Evolutionary conservation across 2,797 vertebrate species (phyloP), one percentile per base, ranked within the genome.

Genomic region (Pseudotriccus pelzelni): DNA sequence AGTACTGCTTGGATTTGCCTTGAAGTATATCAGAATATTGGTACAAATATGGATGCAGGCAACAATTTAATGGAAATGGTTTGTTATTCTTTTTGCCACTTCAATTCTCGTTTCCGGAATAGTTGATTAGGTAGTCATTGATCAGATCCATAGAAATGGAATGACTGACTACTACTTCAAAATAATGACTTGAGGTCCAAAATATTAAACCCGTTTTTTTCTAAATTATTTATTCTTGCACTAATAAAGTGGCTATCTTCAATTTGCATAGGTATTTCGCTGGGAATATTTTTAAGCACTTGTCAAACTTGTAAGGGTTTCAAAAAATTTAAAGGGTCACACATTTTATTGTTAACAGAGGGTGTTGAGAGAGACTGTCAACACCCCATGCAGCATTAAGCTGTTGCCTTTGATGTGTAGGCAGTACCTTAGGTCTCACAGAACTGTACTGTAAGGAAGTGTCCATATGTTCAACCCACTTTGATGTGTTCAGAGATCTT

Each of bases 381-480:
- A 94, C 96, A 95, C 95, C 73, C 69, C 32, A 22, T 1, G 47
- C 36, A 50, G 69, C 85, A 84, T 84, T 94, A 86, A 97, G 89
- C 94, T 94, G 95, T 91, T 96, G 82, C 50, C 79, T 95, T 91
- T 85, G 87, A 80, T 93, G 82, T 81, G 96, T 84, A 94, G 85
- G 93, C 91, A 93, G 94, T 79, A 91, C 95, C 93, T 84, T 89
- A 49, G 95, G 93, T 84, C 94, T 93, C 76, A 21, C 56, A 55
- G 93, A 93, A 79, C 82, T 75, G 46, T 87, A 64, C 72, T 87
- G 75, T 77, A 56, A 85, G 67, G 15, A 14, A 87, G 90, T 46
- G 93, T 95, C 96, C 95, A 84, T 95, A 96, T 97, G 96, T 91
- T 97, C 91, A 91, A 70, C 87, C 87, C 84, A 50, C 79, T 94